Base-by-base conservation (phyloP, 1,140 invertebrate genomes). In the Protaetia brevitarsis region DNA sequence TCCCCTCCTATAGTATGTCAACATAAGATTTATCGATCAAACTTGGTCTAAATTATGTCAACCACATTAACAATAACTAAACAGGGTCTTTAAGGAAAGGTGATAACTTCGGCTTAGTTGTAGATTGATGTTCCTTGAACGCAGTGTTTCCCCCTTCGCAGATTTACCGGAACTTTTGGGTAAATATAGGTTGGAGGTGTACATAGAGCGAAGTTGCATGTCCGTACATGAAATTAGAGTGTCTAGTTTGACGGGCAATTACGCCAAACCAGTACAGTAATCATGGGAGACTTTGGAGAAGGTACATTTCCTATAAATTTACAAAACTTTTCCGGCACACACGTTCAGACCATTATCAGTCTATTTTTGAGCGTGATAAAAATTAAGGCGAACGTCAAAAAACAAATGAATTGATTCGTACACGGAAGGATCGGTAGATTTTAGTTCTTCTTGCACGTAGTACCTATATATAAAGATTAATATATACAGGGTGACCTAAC, bases 241-340 rank as follows among this genome's bases (percentile, higher is more conserved):
- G 69, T 71, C 69, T 63, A 27, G 13, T 68, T 63, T 71, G 67
- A 71, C 63, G 51, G 36, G 31, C 65, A 59, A 45, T 64, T 57
- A 56, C 23, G n/a, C 16, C 16, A 21, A 60, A n/a, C n/a, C n/a
- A n/a, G n/a, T n/a, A n/a, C n/a, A n/a, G 41, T 45, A 45, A 58
- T n/a, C 65, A 76, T 76, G 74, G 71, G 68, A 27, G 74, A 76
- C 69, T 75, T 76, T 61, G 74, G 74, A 19, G 74, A 76, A 73
- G 74, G 74, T 76, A 45, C 19, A 45, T 45, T 21, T 45, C 3
- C 16, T 21, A 5, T 19, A 45, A 13, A 45, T 21, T 5, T 23
- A 45, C 13, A 3, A 3, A 4, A 45, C 5, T n/a, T n/a, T n/a
- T n/a, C n/a, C n/a, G n/a, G n/a, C n/a, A n/a, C n/a, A n/a, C n/a